phyloP scores from a whole-genome alignment of 2,888 invertebrate species.

The Caenorhabditis uteleia region DNA sequence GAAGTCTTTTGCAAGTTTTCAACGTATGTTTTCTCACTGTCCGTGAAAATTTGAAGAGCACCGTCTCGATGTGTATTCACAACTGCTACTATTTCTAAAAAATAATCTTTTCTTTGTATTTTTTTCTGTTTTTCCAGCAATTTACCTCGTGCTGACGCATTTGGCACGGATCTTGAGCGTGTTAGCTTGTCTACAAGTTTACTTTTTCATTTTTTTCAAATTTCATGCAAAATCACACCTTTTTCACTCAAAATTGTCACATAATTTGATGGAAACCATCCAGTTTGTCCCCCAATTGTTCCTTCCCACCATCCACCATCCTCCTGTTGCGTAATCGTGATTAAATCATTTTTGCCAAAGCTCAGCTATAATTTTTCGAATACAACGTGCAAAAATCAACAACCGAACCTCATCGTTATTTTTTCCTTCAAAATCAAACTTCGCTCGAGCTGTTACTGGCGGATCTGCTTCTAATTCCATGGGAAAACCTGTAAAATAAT shows the following conservation, averaged over 20 bases:
- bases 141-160: conserved; percentile 22
- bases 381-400: not conserved
- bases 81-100: conserved; percentile 20
- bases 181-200: conserved; percentile 39
- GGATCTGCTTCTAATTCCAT: conserved; percentile 27
- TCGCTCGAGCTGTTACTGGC: conserved; percentile 57
- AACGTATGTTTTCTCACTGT: conserved; percentile 47
- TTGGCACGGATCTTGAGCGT: conserved; percentile 39
- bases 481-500: not conserved
- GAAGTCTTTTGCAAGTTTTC: conserved; percentile 37
- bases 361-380: conserved; percentile 76
- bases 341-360: conserved; percentile 84
- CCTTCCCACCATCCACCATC: conserved; percentile 99
- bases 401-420: conserved; percentile 90
- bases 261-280: conserved; percentile 67
- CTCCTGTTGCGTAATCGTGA: conserved; percentile 85
- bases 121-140: not conserved
- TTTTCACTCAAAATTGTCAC: conserved; percentile 47
- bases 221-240: conserved; percentile 26
- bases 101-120: conserved; percentile 17
- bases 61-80: conserved; percentile 21
- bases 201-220: not conserved
- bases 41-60: conserved; percentile 29
- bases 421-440: conserved; percentile 90
- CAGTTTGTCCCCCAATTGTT: conserved; percentile 75